Conservation (phyloP, 2,888 invertebrate species). For the Palloptera scutellata region DNA sequence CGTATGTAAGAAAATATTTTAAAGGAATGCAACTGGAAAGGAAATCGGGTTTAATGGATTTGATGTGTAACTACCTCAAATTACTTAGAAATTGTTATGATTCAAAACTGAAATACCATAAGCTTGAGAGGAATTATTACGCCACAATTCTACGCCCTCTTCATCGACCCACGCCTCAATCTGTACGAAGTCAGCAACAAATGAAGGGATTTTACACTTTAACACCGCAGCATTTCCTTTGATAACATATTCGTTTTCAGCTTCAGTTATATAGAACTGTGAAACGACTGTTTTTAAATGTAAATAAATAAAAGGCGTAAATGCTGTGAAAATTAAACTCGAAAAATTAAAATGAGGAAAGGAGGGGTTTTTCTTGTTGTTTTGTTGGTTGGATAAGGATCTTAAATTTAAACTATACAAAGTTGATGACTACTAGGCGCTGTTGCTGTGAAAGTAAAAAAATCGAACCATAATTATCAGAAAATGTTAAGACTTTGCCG, state of each 20-base stretch:
- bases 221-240: constrained; percentile 90
- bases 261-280: constrained; percentile 88
- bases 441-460: constrained; percentile 23
- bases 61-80: not conserved
- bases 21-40: constrained; percentile 15
- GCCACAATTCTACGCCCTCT: constrained; percentile 69
- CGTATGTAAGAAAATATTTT: constrained; percentile 12
- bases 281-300: constrained; percentile 76
- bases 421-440: constrained; percentile 12
- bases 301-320: constrained; percentile 12
- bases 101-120: constrained; percentile 50
- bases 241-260: constrained; percentile 94
- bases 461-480: constrained; percentile 60
- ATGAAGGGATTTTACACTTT: constrained; percentile 93
- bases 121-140: constrained; percentile 54
- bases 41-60: not conserved
- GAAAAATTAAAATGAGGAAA: constrained; percentile 17
- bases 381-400: constrained; percentile 2
- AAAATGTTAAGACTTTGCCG: constrained; percentile 55
- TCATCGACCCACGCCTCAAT: constrained; percentile 87
- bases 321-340: not conserved
- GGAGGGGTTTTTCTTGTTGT: constrained; percentile 1
- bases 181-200: constrained; percentile 90
- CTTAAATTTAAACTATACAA: constrained; percentile 8
- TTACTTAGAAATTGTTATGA: not conserved